Percentiles rank a stretch among this genome's conserved stretches.
These are phyloP conservation scores for Lagodon rhomboides DNA, from an alignment of 2,797 vertebrate species.

Conservation along the genomic window DNA sequence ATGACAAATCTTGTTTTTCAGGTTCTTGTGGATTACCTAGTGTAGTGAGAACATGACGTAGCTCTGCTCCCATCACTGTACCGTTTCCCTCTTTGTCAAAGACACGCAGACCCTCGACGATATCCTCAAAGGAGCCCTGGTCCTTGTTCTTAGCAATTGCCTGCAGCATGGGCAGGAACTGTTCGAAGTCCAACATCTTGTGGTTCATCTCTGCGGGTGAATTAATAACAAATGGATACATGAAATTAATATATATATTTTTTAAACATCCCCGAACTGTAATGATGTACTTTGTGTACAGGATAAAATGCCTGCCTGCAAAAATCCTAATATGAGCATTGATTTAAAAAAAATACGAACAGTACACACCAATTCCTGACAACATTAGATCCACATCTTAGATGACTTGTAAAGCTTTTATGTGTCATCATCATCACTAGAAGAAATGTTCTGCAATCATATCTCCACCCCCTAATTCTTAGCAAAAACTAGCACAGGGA, in stretches of 20 bases:
- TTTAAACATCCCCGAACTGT: not conserved
- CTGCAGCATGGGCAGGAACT: conserved; percentile 96
- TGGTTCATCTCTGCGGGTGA: conserved; percentile 89
- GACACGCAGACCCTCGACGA: conserved; percentile 92
- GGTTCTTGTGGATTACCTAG: conserved; percentile 83
- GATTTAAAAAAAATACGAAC: conserved; percentile 6
- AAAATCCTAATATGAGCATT: not conserved
- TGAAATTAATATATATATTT: not conserved
- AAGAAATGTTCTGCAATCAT: not conserved
- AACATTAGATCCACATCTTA: not conserved
- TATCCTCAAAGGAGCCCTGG: conserved; percentile 94
- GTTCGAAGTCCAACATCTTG: conserved; percentile 93
- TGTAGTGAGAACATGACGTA: conserved; percentile 94
- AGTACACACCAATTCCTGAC: not conserved
- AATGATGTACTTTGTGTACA: no score
- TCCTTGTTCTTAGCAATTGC: conserved; percentile 95
- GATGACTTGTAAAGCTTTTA: not conserved
- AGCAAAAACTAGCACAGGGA: not conserved
- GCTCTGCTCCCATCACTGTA: conserved; percentile 94
- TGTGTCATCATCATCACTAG: not conserved
- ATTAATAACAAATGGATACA: not conserved
- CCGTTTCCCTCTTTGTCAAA: conserved; percentile 97
- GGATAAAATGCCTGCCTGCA: not conserved
- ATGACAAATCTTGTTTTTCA: not conserved
- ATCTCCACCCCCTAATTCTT: not conserved